Conservation (phyloP, 64 coral and sea anemone species). For the Orbicella faveolata region DNA sequence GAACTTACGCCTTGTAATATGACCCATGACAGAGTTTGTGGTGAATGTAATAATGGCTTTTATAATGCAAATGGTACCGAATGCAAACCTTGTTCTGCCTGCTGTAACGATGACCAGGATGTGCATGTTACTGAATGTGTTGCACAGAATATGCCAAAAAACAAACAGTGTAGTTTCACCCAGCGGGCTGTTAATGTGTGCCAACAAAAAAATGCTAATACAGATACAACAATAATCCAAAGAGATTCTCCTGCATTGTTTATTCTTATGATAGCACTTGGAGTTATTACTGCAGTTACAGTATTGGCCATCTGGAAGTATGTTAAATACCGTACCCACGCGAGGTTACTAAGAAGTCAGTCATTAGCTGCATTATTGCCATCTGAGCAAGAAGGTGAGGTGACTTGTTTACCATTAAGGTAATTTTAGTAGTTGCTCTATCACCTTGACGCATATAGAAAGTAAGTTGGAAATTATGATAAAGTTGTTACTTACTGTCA, state of each 20-base stretch:
- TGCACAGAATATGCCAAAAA: conserved; percentile 25
- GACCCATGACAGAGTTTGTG: conserved; percentile 60
- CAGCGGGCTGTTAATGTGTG: conserved; percentile 12
- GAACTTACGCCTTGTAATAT: conserved; percentile 29
- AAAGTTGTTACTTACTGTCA: too few species aligned
- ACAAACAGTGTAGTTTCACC: conserved; percentile 37
- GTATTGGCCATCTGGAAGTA: background rate
- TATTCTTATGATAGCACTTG: background rate
- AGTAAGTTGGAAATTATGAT: too few species aligned
- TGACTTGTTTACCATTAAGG: too few species aligned
- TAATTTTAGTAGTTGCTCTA: too few species aligned
- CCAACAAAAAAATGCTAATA: background rate
- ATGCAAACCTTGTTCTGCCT: conserved; percentile 52
- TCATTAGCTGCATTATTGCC: background rate
- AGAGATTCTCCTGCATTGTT: background rate
- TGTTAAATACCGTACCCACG: background rate
- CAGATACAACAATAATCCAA: background rate
- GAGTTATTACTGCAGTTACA: background rate
- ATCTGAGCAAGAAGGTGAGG: background rate
- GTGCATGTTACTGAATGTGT: conserved; percentile 32
- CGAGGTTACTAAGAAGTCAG: background rate
- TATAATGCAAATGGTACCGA: background rate
- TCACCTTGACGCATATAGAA: too few species aligned
- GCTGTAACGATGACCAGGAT: conserved; percentile 49
- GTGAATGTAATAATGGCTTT: conserved; percentile 43